A percentile compares a stretch with the other conserved stretches of the same genome.
Evolutionary conservation across 2,113 vertebrate species (phyloP).

Genomic region (Desmodus rotundus): DNA sequence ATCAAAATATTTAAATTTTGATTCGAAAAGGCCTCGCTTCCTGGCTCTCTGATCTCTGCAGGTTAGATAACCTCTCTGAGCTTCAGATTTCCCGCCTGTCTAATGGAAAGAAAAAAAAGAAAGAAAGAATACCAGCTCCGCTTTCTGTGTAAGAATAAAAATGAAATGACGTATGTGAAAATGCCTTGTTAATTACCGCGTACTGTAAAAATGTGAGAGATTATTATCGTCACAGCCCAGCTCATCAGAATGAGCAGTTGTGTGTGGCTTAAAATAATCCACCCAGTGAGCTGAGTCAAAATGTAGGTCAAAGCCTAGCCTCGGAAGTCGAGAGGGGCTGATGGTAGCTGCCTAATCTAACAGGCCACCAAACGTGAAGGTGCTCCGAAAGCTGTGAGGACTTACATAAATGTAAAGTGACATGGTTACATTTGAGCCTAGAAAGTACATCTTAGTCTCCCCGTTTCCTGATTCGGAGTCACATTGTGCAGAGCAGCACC

Average conservation of each 20-base stretch:
- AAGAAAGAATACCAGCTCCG: background rate
- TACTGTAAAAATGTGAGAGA: background rate
- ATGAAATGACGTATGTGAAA: background rate
- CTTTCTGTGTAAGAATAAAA: conserved; percentile 31
- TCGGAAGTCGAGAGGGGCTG: conserved; percentile 44
- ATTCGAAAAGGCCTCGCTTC: background rate
- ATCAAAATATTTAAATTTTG: background rate
- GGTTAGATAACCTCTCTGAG: background rate
- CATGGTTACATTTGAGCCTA: background rate
- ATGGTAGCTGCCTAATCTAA: conserved; percentile 12
- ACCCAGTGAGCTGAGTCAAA: conserved; percentile 47
- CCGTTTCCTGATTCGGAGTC: background rate
- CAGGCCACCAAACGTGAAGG: background rate
- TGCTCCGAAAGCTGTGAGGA: conserved; percentile 10
- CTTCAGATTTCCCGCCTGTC: conserved; percentile 15
- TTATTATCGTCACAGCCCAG: conserved; percentile 35
- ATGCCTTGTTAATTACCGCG: conserved; percentile 29
- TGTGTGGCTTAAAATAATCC: conserved; percentile 67
- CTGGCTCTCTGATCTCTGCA: background rate
- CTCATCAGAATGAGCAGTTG: conserved; percentile 55
- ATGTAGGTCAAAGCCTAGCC: conserved; percentile 66
- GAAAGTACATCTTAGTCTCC: background rate
- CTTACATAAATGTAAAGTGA: conserved; percentile 6
- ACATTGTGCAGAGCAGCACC: background rate
- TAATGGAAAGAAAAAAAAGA: background rate